phyloP scores from a whole-genome alignment of 2,888 invertebrate species.

The Agonopterix arenella region DNA sequence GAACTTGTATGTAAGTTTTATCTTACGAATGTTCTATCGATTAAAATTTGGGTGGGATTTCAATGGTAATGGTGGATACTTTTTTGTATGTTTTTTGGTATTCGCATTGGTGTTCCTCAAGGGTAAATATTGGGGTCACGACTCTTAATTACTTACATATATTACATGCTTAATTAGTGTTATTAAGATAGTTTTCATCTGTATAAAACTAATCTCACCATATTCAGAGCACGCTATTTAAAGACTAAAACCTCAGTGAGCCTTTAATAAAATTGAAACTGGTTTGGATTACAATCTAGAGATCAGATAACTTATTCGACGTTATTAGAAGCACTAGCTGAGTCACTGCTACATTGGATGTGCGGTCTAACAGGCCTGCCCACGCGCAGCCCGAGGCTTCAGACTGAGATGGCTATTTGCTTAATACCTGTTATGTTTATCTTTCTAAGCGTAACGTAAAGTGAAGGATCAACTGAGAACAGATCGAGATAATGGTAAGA shows the following conservation, averaged over 20 bases:
- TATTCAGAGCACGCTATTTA: no score
- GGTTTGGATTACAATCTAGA: constrained; percentile 3
- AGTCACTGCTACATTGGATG: constrained; percentile 21
- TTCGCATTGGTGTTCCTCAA: no score
- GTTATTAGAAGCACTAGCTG: constrained; percentile 20
- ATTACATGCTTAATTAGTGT: no score
- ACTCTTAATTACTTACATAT: no score
- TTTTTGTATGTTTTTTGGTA: no score
- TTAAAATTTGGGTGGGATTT: no score
- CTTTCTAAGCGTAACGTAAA: constrained; percentile 2
- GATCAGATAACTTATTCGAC: constrained; percentile 15
- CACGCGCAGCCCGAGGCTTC: constrained; percentile 19
- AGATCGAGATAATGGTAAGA: background rate
- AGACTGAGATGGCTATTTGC: constrained; percentile 15
- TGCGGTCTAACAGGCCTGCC: constrained; percentile 30
- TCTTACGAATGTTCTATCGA: no score
- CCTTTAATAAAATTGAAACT: background rate
- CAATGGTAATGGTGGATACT: no score
- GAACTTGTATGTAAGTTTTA: background rate
- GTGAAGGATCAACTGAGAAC: constrained; percentile 2
- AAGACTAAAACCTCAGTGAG: no score
- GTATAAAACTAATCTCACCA: no score
- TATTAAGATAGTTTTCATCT: no score
- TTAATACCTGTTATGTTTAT: constrained; percentile 31
- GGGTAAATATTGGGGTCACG: no score